Evolutionary conservation across 2,797 vertebrate species (phyloP).

Genomic region (Pipistrellus pipistrellus): DNA sequence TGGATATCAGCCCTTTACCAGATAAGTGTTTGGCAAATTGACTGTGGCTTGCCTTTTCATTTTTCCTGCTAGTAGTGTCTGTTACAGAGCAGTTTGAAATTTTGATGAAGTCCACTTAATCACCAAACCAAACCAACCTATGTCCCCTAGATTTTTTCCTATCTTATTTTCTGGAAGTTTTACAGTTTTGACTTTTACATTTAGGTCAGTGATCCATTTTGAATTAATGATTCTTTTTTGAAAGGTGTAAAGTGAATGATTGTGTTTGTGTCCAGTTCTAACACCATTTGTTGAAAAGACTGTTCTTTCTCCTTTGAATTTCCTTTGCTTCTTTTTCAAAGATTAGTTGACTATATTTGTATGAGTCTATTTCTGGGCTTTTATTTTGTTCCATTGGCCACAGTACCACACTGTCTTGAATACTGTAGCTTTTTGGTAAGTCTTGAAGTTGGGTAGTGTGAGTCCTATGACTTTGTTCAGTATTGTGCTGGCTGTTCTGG

Average conservation of each 20-base stretch:
- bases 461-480: background rate
- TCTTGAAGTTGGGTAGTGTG: background rate
- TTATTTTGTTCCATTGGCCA: background rate
- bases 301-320: background rate
- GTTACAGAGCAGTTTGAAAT: background rate
- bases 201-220: constrained; percentile 34
- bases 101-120: background rate
- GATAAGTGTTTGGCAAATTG: background rate
- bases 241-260: background rate
- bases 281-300: background rate
- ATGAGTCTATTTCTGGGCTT: background rate
- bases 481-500: background rate
- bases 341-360: background rate
- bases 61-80: background rate
- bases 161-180: background rate
- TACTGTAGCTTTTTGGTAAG: background rate
- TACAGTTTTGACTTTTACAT: background rate
- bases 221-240: background rate
- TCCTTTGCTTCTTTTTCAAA: background rate
- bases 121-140: background rate
- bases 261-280: background rate
- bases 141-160: background rate
- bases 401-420: background rate
- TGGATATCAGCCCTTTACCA: background rate
- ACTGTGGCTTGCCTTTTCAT: constrained; percentile 2